These are phyloP conservation scores for Pseudomyrmex pallidus DNA, from an alignment of 1,140 invertebrate species.

Conservation along the genomic window DNA sequence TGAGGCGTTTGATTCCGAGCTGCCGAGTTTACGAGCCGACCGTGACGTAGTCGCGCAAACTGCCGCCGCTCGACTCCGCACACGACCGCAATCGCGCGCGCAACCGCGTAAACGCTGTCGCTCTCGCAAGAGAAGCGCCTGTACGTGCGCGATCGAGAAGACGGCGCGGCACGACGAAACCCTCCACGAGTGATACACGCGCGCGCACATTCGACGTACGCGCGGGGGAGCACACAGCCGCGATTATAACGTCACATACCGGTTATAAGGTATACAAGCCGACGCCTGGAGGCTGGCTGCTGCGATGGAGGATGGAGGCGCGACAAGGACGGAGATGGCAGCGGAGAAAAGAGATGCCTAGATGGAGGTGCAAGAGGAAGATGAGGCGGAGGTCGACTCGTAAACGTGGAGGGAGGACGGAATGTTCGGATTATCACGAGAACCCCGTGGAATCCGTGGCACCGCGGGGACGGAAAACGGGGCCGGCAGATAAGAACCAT, in stretches of 20 bases:
- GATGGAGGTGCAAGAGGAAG: slow-evolving; percentile 26
- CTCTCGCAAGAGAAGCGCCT: slow-evolving; percentile 23
- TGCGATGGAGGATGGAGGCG: slow-evolving; percentile 48
- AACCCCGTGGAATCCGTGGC: slow-evolving; percentile 75
- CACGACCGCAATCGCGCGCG: slow-evolving; percentile 6
- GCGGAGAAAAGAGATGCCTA: slow-evolving; percentile 50
- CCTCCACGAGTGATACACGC: slow-evolving; percentile 31
- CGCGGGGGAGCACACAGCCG: slow-evolving; percentile 65
- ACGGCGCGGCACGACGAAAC: slow-evolving; percentile 7
- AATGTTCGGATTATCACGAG: slow-evolving; percentile 82
- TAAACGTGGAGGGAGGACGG: slow-evolving; percentile 76
- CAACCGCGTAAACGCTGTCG: slow-evolving; percentile 25
- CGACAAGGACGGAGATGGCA: not conserved
- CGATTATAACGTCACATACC: slow-evolving; percentile 80
- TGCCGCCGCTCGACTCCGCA: slow-evolving; percentile 17
- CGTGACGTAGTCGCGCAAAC: slow-evolving; percentile 73
- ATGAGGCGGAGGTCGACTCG: slow-evolving; percentile 56
- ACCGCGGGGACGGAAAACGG: slow-evolving; percentile 73
- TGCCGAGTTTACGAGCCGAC: slow-evolving; percentile 72
- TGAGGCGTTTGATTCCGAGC: slow-evolving; percentile 68
- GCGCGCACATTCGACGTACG: slow-evolving; percentile 50
- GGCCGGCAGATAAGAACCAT: slow-evolving; percentile 81
- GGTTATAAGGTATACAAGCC: slow-evolving; percentile 79
- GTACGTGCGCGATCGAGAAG: slow-evolving; percentile 10
- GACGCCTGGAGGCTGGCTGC: slow-evolving; percentile 65